Evolutionary conservation across 2,113 vertebrate genomes (phyloP).

Genomic region (Entomyzon cyanotis): DNA sequence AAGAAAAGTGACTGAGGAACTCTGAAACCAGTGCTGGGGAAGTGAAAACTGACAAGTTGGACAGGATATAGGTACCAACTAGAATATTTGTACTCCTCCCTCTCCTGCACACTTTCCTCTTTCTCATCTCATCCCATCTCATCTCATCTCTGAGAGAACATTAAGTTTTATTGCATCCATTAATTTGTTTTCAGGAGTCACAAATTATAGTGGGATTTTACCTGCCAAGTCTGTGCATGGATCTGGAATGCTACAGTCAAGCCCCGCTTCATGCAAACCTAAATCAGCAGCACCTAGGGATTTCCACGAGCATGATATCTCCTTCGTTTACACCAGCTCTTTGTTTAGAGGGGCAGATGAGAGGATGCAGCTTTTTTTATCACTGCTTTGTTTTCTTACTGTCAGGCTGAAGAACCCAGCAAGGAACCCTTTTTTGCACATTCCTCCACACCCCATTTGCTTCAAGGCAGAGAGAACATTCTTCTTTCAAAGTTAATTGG

Average conservation of each 20-base stretch:
- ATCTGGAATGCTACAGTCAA: neutral
- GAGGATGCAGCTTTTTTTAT: neutral
- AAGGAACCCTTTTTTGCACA: neutral
- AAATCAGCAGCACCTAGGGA: neutral
- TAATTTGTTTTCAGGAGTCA: slow-evolving; percentile 10
- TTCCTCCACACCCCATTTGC: neutral
- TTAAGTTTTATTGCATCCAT: neutral
- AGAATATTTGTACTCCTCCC: neutral
- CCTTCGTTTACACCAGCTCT: neutral
- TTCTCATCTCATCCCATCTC: neutral
- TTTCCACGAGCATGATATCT: neutral
- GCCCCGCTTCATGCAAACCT: neutral
- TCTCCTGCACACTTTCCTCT: neutral
- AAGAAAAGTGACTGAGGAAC: neutral
- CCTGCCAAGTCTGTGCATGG: neutral
- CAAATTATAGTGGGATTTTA: slow-evolving; percentile 3
- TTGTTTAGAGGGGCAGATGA: neutral
- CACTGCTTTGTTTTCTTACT: neutral
- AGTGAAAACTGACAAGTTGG: neutral
- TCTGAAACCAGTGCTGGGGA: neutral
- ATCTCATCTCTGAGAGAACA: neutral
- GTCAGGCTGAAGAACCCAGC: neutral
- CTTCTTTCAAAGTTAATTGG: neutral
- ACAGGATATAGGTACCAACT: neutral
- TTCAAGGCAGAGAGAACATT: neutral